Percentiles rank a stretch among this genome's conserved stretches.
These are phyloP conservation scores for Anadara kagoshimensis DNA, from an alignment of 1,140 invertebrate species.

Conservation along the genomic window DNA sequence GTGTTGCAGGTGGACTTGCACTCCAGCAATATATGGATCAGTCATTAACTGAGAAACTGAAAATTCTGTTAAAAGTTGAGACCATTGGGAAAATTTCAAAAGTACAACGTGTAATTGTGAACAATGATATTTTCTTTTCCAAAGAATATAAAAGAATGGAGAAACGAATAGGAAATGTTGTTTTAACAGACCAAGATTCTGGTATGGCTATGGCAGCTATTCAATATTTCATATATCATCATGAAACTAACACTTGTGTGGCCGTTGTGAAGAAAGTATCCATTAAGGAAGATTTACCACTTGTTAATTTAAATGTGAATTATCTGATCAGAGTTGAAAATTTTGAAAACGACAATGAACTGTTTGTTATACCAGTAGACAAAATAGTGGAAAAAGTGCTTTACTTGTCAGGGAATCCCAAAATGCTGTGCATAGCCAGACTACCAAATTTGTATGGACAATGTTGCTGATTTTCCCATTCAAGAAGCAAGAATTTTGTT, in stretches of 20 bases:
- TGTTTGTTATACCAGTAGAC: conserved; percentile 1
- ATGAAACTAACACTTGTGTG: not conserved
- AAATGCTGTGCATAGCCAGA: no score
- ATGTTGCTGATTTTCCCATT: no score
- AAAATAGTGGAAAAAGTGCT: conserved; percentile 8
- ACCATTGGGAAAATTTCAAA: conserved; percentile 7
- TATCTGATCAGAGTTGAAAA: not conserved
- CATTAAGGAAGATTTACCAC: not conserved
- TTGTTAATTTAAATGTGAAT: not conserved
- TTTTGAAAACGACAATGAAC: not conserved
- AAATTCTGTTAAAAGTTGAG: not conserved
- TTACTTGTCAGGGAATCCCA: not conserved
- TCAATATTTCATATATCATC: conserved; percentile 1
- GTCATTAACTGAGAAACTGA: conserved; percentile 6
- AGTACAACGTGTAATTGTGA: not conserved
- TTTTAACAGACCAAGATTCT: conserved; percentile 1
- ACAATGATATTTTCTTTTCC: not conserved
- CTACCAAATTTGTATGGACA: no score
- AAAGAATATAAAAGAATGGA: conserved; percentile 4
- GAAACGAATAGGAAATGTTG: conserved; percentile 6
- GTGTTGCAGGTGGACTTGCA: not conserved
- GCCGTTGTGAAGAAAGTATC: not conserved
- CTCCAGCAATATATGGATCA: not conserved
- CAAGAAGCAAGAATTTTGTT: no score
- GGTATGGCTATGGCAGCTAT: not conserved